These are phyloP conservation scores for Pipistrellus pipistrellus DNA, from an alignment of 2,797 vertebrate species.

Conservation along the genomic window DNA sequence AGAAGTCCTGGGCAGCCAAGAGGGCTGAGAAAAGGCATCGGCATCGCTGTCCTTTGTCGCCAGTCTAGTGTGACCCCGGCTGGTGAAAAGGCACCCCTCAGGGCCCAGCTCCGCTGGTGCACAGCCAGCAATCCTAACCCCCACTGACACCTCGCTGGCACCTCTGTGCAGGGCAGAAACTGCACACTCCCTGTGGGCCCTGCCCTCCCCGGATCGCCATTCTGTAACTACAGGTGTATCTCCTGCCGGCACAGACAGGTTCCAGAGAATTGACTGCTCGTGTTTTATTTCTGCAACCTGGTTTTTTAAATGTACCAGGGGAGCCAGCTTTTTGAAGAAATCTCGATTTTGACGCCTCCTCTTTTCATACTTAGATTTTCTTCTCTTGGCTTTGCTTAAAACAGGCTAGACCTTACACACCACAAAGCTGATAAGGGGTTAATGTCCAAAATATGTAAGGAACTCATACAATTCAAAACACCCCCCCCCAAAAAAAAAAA, in stretches of 20 bases:
- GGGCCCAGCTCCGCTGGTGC: neutral
- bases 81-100: neutral
- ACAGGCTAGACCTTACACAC: neutral
- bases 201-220: accelerated
- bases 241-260: neutral
- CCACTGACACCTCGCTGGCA: neutral
- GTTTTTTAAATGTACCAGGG: neutral
- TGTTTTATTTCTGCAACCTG: constrained; percentile 40
- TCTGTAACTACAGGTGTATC: neutral
- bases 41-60: neutral
- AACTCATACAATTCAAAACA: neutral
- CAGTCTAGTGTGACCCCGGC: neutral
- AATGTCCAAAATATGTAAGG: neutral
- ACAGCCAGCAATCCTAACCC: neutral
- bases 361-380: neutral
- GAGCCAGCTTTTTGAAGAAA: neutral
- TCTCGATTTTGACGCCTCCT: neutral
- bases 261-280: neutral
- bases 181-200: neutral
- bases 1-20: neutral
- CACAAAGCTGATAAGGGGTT: neutral
- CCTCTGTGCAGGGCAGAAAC: neutral
- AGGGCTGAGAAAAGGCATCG: neutral
- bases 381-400: constrained; percentile 37
- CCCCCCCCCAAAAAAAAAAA: neutral